These are phyloP conservation scores for Mormoops blainvillei DNA, from an alignment of 2,113 vertebrate genomes.

Conservation along the genomic window DNA sequence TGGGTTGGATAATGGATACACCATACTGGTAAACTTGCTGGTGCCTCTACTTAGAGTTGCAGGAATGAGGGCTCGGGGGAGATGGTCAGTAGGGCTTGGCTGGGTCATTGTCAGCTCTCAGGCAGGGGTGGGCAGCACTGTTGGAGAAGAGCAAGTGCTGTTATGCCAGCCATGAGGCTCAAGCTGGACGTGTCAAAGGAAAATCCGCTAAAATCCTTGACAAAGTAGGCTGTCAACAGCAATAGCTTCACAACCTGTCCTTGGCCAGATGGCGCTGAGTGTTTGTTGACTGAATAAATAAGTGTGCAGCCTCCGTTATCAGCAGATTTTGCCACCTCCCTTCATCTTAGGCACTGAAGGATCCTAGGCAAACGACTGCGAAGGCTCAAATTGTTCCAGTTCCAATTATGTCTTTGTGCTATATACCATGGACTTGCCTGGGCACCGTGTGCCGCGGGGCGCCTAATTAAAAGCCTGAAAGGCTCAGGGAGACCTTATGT, in stretches of 20 bases:
- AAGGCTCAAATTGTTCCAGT: not conserved
- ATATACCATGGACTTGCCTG: not conserved
- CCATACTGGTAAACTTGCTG: not conserved
- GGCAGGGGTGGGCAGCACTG: not conserved
- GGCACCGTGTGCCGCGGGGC: not conserved
- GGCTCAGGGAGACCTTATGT: not conserved
- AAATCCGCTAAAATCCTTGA: not conserved
- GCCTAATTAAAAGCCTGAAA: slow-evolving; percentile 20
- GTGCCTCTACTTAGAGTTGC: not conserved
- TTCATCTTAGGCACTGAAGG: not conserved
- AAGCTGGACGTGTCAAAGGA: not conserved
- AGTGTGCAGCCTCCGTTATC: not conserved
- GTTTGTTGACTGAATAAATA: not conserved
- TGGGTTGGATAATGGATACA: not conserved
- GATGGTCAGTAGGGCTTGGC: not conserved
- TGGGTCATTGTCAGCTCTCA: not conserved
- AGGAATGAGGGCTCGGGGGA: not conserved
- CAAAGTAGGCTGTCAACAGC: not conserved
- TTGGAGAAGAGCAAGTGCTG: not conserved
- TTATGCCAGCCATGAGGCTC: not conserved
- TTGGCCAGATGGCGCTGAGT: not conserved
- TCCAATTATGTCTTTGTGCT: not conserved
- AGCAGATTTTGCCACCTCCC: not conserved
- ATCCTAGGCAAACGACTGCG: not conserved
- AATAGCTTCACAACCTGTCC: not conserved